phyloP scores from a whole-genome alignment of 2,113 vertebrate species.

The Antechinus flavipes region DNA sequence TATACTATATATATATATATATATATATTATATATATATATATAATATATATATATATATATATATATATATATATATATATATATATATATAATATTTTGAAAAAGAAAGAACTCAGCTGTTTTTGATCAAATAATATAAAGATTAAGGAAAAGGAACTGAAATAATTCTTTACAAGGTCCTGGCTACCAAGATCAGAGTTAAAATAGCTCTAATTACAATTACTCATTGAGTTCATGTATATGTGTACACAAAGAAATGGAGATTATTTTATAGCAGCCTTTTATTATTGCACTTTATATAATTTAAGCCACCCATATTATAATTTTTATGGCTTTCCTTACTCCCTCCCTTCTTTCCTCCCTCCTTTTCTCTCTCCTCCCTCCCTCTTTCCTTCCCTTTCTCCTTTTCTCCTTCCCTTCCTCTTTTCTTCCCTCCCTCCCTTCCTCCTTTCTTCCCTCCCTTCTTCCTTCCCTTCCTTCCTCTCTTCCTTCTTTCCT shows the following conservation, averaged over 20 bases:
- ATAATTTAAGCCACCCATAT: background rate
- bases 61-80: too few species aligned
- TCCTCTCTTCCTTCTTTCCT: too few species aligned
- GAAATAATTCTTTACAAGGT: background rate
- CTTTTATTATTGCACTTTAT: background rate
- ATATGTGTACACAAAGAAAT: too few species aligned
- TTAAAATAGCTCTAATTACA: background rate
- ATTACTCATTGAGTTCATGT: background rate
- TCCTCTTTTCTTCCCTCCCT: too few species aligned
- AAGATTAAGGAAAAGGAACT: background rate
- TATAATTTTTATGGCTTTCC: background rate
- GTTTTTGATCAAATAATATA: background rate
- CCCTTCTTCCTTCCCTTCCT: too few species aligned
- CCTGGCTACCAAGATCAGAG: too few species aligned
- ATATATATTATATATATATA: too few species aligned
- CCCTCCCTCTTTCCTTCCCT: too few species aligned
- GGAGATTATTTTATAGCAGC: background rate
- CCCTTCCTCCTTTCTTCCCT: too few species aligned
- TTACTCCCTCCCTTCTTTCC: too few species aligned
- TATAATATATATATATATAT: too few species aligned
- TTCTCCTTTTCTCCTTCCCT: background rate
- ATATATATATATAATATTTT: accelerated
- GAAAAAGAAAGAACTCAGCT: background rate
- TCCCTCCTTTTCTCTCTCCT: background rate
- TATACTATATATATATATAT: too few species aligned